A percentile compares a stretch with the other conserved stretches of the same genome.
These are phyloP conservation scores for Fragum whitleyi DNA, from an alignment of 2,888 invertebrate genomes.

Conservation along the genomic window DNA sequence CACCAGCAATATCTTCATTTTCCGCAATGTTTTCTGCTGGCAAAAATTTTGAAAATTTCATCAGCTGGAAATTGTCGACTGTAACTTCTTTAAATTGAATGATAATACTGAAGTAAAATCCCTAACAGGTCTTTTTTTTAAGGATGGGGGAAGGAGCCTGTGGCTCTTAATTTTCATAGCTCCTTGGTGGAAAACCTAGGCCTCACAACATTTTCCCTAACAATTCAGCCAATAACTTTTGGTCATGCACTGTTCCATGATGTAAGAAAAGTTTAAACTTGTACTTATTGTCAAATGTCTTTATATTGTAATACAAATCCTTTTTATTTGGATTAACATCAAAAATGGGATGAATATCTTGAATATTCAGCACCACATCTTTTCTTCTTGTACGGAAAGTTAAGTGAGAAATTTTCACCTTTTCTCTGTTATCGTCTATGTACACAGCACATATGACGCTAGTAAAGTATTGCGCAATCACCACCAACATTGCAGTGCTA, in stretches of 20 bases:
- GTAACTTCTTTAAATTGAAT: neutral
- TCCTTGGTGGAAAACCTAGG: too few relatives aligned
- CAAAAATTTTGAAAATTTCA: neutral
- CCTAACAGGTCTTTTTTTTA: too few relatives aligned
- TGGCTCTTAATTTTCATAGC: too few relatives aligned
- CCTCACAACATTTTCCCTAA: constrained; percentile 17
- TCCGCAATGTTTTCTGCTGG: neutral
- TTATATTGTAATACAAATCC: constrained; percentile 27
- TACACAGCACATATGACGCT: constrained; percentile 41
- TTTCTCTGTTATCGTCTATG: constrained; percentile 24
- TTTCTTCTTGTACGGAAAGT: constrained; percentile 46
- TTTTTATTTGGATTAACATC: constrained; percentile 19
- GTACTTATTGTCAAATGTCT: constrained; percentile 45
- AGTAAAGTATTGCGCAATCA: constrained; percentile 20
- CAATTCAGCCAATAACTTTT: constrained; percentile 17
- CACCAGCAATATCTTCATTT: too few relatives aligned
- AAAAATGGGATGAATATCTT: constrained; percentile 44
- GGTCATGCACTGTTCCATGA: constrained; percentile 15
- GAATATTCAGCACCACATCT: constrained; percentile 24
- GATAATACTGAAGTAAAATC: too few relatives aligned
- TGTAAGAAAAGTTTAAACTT: constrained; percentile 31
- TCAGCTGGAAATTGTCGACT: neutral
- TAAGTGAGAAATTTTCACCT: constrained; percentile 48
- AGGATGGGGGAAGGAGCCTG: too few relatives aligned
- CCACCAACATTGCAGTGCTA: constrained; percentile 29